phyloP scores from a whole-genome alignment of 92 coral and sea anemone species.

The Palythoa grandiflora region DNA sequence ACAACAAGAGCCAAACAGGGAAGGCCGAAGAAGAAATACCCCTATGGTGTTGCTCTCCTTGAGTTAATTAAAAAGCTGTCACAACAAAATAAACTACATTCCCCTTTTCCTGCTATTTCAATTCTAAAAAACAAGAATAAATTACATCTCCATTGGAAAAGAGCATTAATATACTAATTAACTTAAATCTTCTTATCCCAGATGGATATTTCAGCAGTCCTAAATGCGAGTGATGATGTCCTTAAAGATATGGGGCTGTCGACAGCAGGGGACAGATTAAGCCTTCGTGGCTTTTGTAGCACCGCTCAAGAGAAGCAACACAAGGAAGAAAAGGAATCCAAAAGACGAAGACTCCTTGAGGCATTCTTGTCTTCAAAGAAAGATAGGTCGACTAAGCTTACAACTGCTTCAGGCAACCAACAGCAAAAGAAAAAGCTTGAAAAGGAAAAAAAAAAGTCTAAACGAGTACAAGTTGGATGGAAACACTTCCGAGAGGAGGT shows the following conservation, averaged over 20 bases:
- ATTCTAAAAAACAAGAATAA: neutral
- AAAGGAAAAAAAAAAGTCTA: constrained; percentile 59
- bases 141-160: constrained; percentile 50
- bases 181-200: constrained; percentile 61
- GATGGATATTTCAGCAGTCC: constrained; percentile 75
- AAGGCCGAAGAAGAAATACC: constrained; percentile 44
- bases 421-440: constrained; percentile 54
- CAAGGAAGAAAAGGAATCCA: constrained; percentile 65
- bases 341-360: constrained; percentile 66
- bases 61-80: neutral
- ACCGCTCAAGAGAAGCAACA: constrained; percentile 61
- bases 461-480: constrained; percentile 72
- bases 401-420: constrained; percentile 29
- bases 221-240: constrained; percentile 70
- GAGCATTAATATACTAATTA: constrained; percentile 52
- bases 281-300: constrained; percentile 68
- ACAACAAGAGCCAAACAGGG: constrained; percentile 50
- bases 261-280: constrained; percentile 40
- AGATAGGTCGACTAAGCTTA: constrained; percentile 54
- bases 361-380: constrained; percentile 70
- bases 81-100: neutral
- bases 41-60: neutral
- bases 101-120: constrained; percentile 35
- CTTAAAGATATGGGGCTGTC: constrained; percentile 71
- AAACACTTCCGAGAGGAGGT: constrained; percentile 48